phyloP scores from a whole-genome alignment of 2,888 invertebrate genomes.

The Chrysolina haemoptera region DNA sequence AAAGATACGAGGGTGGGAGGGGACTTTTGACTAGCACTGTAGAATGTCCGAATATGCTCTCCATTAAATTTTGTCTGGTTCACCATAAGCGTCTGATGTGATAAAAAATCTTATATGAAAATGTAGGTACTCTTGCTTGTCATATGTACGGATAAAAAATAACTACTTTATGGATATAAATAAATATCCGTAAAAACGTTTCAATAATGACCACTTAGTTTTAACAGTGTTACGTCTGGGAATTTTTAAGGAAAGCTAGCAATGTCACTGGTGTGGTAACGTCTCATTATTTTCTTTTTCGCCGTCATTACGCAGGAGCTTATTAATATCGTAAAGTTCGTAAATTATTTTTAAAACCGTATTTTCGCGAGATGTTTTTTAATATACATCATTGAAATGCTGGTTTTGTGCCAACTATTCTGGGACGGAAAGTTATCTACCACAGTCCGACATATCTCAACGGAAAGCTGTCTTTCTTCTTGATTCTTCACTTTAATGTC shows the following conservation, averaged over 20 bases:
- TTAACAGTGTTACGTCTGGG: background rate
- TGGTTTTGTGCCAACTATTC: conserved; percentile 25
- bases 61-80: too few relatives aligned
- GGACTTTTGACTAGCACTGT: too few relatives aligned
- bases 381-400: conserved; percentile 27
- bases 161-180: background rate
- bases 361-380: conserved; percentile 19
- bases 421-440: conserved; percentile 22
- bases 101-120: too few relatives aligned
- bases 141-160: background rate
- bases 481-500: background rate
- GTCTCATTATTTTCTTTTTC: conserved; percentile 20
- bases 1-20: too few relatives aligned
- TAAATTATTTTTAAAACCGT: conserved; percentile 29
- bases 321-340: conserved; percentile 28
- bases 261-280: conserved; percentile 5
- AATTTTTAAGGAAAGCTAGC: conserved; percentile 10
- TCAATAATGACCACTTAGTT: background rate
- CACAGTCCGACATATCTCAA: background rate
- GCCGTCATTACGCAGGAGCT: conserved; percentile 15
- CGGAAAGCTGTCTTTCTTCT: conserved; percentile 3
- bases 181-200: background rate
- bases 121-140: too few relatives aligned
- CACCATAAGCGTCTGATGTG: too few relatives aligned
- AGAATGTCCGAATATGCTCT: too few relatives aligned